Base-by-base conservation (phyloP, 1,140 invertebrate species). In the Pogonognathellus flavescens region DNA sequence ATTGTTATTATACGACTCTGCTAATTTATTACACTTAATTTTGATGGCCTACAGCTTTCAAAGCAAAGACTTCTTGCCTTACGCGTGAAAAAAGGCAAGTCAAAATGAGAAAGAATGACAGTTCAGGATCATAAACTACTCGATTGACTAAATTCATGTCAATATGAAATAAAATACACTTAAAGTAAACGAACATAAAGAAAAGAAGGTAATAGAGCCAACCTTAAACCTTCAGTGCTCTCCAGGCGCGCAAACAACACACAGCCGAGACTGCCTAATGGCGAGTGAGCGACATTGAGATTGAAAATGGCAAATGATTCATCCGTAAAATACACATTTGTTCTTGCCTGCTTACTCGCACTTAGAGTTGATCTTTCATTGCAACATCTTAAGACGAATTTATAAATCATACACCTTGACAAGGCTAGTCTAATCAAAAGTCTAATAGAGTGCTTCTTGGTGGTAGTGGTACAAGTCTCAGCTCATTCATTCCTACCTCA, bases 41-140 rank as follows among this genome's bases (percentile, higher is more conserved):
- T 31, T 76, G 70, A 76, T 50, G 70, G 70, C 70, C 70, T 25
- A 76, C 70, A 76, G 70, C 41, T 49, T 76, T 76, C 70, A 76
- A 41, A 76, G 70, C 70, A 76, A 72, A 76, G 70, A 76, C 70
- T 76, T 76, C 70, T 76, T 31, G 70, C 70, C 70, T 76, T 76
- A 76, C 70, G 70, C 70, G 70, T 76, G 70, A 76, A 76, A 76
- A 66, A 76, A 18, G 14, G 14, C 31, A 50, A n/a, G 25, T 22
- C n/a, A 49, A 49, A 72, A 72, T 72, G 66, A 76, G 49, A 49
- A 49, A 76, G 70, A 76, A 31, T 76, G 70, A 76, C 70, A 76
- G 70, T 50, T 76, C 70, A 76, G 70, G 70, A 76, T 76, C 70
- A 76, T 76, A 76, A 76, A 76, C 70, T 49, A 31, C n/a, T 76